Conservation (phyloP, 2,797 vertebrate genomes). For the Gobionotothen gibberifrons region DNA sequence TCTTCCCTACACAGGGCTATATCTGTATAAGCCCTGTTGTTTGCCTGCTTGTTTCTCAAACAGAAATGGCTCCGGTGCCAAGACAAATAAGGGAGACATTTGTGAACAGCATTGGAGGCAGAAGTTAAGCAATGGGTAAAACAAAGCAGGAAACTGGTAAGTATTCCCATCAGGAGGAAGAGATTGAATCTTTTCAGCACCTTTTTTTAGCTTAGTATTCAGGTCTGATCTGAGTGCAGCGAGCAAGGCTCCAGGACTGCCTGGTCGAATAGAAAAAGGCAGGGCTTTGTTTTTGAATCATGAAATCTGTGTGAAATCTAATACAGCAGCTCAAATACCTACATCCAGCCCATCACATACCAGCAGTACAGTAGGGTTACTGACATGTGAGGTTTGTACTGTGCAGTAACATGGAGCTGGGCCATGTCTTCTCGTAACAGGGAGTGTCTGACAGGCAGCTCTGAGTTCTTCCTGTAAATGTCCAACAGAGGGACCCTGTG, state of each 20-base stretch:
- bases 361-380: conserved; percentile 3
- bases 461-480: conserved; percentile 46
- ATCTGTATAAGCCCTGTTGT: conserved; percentile 51
- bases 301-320: conserved; percentile 47
- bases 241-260: background rate
- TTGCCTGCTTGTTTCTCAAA: conserved; percentile 13
- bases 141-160: conserved; percentile 36
- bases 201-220: background rate
- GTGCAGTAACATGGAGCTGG: conserved; percentile 16
- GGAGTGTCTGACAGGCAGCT: background rate
- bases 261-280: conserved; percentile 20
- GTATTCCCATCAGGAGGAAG: conserved; percentile 18
- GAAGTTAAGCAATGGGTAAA: conserved; percentile 22
- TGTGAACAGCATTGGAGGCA: conserved; percentile 11
- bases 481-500: conserved; percentile 62
- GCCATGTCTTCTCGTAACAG: conserved; percentile 23
- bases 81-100: conserved; percentile 41
- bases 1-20: conserved; percentile 49
- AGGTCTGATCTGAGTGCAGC: background rate
- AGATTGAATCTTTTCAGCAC: conserved; percentile 35
- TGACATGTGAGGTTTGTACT: conserved; percentile 34
- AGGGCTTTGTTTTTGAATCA: conserved; percentile 41
- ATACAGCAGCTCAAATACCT: conserved; percentile 44
- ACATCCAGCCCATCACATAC: conserved; percentile 17
- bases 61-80: conserved; percentile 32